These are phyloP conservation scores for Echinops telfairi DNA, from an alignment of 2,113 vertebrate species.

Conservation along the genomic window DNA sequence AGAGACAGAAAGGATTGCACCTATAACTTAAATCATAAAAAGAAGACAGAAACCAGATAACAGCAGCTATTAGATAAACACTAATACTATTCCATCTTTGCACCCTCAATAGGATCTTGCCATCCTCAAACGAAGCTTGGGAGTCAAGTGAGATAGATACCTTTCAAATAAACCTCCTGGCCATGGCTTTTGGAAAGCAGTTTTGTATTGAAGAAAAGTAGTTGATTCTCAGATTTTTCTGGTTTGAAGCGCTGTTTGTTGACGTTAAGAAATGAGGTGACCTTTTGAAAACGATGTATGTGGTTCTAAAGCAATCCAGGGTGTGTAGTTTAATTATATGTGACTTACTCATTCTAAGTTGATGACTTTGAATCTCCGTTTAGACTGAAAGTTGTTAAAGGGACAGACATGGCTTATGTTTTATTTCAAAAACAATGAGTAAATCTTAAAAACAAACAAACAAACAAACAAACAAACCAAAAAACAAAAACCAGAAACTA, in stretches of 20 bases:
- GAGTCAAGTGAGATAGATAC: not conserved
- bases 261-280: constrained; percentile 39
- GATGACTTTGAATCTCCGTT: constrained; percentile 45
- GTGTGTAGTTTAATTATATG: not conserved
- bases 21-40: not conserved
- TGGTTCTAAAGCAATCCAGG: constrained; percentile 34
- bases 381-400: not conserved
- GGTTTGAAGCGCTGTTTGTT: constrained; percentile 44
- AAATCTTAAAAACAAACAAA: not conserved
- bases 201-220: constrained; percentile 26
- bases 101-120: not conserved
- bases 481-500: too few relatives aligned
- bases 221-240: constrained; percentile 2
- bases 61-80: not conserved
- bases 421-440: constrained; percentile 22
- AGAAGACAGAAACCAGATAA: constrained; percentile 41
- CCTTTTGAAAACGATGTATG: not conserved
- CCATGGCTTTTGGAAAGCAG: not conserved
- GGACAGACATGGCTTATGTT: not conserved
- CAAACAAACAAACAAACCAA: too few relatives aligned
- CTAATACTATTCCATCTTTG: not conserved
- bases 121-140: constrained; percentile 18
- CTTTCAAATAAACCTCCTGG: not conserved
- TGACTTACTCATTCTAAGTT: constrained; percentile 30
- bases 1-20: not conserved